phyloP scores from a whole-genome alignment of 2,113 vertebrate genomes.

The Ancistrus triradiatus region DNA sequence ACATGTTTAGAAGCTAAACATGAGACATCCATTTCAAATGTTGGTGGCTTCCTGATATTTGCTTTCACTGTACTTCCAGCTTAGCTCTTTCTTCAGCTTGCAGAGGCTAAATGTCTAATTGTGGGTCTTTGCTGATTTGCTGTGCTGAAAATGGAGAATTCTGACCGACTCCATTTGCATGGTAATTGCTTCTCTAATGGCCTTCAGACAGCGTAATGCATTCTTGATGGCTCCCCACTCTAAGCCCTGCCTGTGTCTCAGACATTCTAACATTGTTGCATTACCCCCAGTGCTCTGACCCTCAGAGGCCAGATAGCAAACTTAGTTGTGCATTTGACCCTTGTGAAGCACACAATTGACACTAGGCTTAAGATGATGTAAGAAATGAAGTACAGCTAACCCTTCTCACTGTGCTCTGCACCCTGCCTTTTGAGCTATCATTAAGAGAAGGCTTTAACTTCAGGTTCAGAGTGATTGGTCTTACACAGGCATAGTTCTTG shows the following conservation, averaged over 20 bases:
- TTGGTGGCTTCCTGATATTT: conserved; percentile 7
- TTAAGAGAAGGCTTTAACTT: background rate
- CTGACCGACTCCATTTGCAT: conserved; percentile 43
- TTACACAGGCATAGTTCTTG: background rate
- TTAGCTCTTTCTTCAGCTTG: conserved; percentile 1
- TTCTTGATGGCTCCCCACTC: conserved; percentile 35
- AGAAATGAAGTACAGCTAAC: background rate
- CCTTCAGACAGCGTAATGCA: conserved; percentile 38
- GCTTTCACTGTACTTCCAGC: background rate
- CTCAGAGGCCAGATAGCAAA: background rate
- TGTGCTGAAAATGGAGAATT: conserved; percentile 34
- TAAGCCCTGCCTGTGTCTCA: conserved; percentile 6
- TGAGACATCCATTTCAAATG: background rate
- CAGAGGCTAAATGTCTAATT: conserved; percentile 42
- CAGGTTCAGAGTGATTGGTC: background rate
- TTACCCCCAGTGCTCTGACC: conserved; percentile 24
- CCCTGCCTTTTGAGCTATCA: background rate
- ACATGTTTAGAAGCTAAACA: background rate
- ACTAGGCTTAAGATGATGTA: background rate
- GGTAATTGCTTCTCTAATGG: conserved; percentile 45
- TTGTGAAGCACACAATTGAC: background rate
- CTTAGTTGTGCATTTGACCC: background rate
- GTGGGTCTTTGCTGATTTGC: conserved; percentile 31
- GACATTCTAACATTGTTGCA: conserved; percentile 34
- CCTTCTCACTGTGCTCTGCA: background rate